Base-by-base conservation (phyloP, 2,888 invertebrate genomes). In the Heterodera filipjevi region DNA sequence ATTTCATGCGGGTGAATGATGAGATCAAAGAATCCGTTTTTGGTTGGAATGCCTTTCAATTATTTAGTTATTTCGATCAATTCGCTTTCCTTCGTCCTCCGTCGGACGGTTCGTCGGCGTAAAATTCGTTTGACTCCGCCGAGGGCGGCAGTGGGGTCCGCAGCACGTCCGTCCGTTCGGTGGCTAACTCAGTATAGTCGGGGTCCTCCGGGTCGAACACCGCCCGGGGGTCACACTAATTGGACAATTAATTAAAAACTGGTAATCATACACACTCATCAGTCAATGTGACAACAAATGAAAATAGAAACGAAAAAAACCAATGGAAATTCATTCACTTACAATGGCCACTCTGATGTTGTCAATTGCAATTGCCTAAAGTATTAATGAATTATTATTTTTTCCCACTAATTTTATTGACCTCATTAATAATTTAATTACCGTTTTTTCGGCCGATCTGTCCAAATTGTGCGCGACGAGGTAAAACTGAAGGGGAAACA, bases 401-500 rank as follows among this genome's bases (percentile, higher is more conserved):
- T 30, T 66, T n/a, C n/a, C 30, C 27, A 3, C 66, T 27, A 49
- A 53, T 22, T n/a, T 22, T 19, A 53, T 22, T 53, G 6, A 53
- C 16, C 16, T 53, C 16, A 53, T 19, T 19, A 16, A 59, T 27
- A 59, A 59, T 59, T 6, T 27, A 59, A 59, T 59, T 6, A 59
- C 68, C 12, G 88, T 79, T 73, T 87, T 80, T 39, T 81, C 80
- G 30, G 84, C 82, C 0, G 86, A 82, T 66, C 85, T 79, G 33
- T 86, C 86, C 39, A 84, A 83, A 74, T 85, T 87, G 76, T 87
- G 87, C 35, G 88, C 88, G 32, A 88, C 87, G 27, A 88, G 76
- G 80, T 85, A 88, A 81, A 88, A 88, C 87, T 87, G 78, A 79
- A 86, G 78, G 53, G 39, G 27, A 22, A 71, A 0, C 27, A 10